Conservation (phyloP, 2,113 vertebrate species). For the Plectropomus leopardus region DNA sequence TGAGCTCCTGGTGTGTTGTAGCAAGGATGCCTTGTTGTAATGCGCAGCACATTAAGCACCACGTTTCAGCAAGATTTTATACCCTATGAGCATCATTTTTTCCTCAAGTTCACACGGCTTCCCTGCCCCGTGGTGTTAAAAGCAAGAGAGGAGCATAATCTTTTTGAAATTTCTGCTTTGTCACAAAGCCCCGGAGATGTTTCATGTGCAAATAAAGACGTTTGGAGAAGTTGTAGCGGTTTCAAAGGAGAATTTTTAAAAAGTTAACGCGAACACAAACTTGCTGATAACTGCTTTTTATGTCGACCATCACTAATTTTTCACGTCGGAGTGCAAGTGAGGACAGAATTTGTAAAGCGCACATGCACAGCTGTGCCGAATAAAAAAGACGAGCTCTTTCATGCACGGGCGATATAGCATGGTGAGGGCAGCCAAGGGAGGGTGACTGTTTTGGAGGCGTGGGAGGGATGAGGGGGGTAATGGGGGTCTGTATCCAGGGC, state of each 20-base stretch:
- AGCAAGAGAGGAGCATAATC: background rate
- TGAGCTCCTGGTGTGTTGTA: conserved; percentile 28
- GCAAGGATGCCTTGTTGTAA: conserved; percentile 17
- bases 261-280: conserved; percentile 5
- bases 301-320: background rate
- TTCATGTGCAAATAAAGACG: conserved; percentile 22
- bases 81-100: conserved; percentile 2
- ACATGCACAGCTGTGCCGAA: conserved; percentile 3
- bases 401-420: conserved; percentile 25
- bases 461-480: conserved; percentile 16
- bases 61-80: conserved; percentile 25
- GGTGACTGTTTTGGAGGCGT: conserved; percentile 40
- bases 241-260: conserved; percentile 13
- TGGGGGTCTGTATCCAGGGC: conserved; percentile 53
- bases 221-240: conserved; percentile 4
- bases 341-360: background rate
- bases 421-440: conserved; percentile 22
- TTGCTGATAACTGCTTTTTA: conserved; percentile 16
- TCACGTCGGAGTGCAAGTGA: conserved; percentile 6
- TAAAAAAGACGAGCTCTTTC: conserved; percentile 11
- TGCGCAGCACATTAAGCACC: conserved; percentile 10
- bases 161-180: conserved; percentile 29
- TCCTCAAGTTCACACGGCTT: conserved; percentile 1
- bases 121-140: background rate
- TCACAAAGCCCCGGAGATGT: background rate